Evolutionary conservation across 2,797 vertebrate genomes (phyloP).

Genomic region (Carduelis carduelis): DNA sequence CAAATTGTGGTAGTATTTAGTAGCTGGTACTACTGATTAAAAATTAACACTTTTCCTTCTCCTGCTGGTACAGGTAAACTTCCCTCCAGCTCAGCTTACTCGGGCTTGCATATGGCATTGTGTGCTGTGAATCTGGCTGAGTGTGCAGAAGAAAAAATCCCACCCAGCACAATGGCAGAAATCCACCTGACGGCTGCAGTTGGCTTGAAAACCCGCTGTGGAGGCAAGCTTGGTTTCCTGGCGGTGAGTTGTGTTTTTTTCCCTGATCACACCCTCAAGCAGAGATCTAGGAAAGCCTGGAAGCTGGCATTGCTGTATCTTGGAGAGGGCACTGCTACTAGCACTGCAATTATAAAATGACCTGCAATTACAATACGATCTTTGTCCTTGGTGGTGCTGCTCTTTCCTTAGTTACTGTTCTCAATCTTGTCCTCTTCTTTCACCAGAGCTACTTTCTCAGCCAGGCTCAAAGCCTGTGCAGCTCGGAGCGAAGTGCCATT

Average conservation of each 20-base stretch:
- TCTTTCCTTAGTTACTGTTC: neutral
- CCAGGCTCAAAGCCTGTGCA: slow-evolving; percentile 84
- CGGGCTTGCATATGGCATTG: slow-evolving; percentile 88
- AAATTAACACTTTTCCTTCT: neutral
- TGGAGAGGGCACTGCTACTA: neutral
- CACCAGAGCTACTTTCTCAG: slow-evolving; percentile 89
- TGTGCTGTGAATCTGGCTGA: slow-evolving; percentile 94
- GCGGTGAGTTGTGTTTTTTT: slow-evolving; percentile 74
- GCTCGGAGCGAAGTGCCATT: slow-evolving; percentile 80
- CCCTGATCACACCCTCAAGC: neutral
- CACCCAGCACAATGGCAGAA: slow-evolving; percentile 84
- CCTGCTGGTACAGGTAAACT: slow-evolving; percentile 83
- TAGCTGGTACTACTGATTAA: neutral
- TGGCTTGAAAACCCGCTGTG: slow-evolving; percentile 83
- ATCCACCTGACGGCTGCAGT: slow-evolving; percentile 91
- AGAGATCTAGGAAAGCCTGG: neutral
- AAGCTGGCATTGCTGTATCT: neutral
- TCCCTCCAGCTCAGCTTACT: slow-evolving; percentile 84
- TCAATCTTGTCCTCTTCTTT: neutral
- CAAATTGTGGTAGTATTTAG: neutral
- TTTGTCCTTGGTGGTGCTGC: neutral
- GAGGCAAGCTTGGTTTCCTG: slow-evolving; percentile 85
- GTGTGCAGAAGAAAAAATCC: slow-evolving; percentile 90
- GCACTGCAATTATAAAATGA: neutral
- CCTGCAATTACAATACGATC: neutral